phyloP scores from a whole-genome alignment of 2,797 vertebrate genomes.

The Morelia viridis region DNA sequence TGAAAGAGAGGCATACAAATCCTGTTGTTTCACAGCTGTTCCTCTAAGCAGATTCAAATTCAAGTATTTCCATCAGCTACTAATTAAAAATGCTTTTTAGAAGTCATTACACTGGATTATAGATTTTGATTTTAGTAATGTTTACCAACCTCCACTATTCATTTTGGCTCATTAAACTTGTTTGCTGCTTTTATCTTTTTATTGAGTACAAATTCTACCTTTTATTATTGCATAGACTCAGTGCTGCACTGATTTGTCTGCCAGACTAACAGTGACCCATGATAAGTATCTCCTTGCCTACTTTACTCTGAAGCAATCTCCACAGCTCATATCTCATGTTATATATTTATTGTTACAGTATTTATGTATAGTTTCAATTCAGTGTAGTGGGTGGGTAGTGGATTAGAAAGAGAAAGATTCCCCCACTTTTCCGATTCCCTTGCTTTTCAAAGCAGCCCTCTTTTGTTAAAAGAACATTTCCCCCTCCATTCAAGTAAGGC shows the following conservation, averaged over 20 bases:
- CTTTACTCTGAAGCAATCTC: background rate
- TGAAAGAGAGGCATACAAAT: background rate
- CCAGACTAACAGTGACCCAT: background rate
- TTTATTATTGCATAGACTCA: background rate
- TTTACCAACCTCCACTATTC: background rate
- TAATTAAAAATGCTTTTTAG: background rate
- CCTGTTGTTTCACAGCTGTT: background rate
- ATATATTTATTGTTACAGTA: background rate
- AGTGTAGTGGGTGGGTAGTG: background rate
- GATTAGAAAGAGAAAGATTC: background rate
- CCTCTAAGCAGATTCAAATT: background rate
- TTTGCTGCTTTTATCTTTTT: background rate
- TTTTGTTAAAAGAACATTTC: background rate
- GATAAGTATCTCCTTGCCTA: background rate
- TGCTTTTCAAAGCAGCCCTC: background rate
- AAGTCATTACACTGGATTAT: background rate
- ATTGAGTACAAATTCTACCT: background rate
- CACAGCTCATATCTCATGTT: background rate
- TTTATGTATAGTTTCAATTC: background rate
- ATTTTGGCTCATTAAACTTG: background rate
- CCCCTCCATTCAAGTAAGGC: background rate
- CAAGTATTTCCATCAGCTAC: background rate
- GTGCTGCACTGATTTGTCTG: background rate
- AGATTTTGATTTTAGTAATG: background rate
- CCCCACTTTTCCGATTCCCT: background rate